phyloP scores from a whole-genome alignment of 2,888 invertebrate genomes.

The Cheilosia scutellata region DNA sequence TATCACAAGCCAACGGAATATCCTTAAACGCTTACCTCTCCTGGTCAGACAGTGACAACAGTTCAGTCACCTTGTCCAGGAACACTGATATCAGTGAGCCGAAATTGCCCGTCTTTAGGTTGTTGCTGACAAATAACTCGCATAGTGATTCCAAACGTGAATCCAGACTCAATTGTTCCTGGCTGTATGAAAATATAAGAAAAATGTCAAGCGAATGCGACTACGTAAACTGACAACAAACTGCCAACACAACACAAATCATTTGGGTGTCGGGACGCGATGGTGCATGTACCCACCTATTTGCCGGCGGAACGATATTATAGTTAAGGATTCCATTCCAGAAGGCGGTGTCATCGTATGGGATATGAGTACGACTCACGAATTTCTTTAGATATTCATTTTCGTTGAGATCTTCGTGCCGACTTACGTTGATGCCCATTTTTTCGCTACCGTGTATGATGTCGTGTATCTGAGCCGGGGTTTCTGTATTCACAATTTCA shows the following conservation, averaged over 20 bases:
- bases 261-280: conserved; percentile 3
- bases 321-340: conserved; percentile 98
- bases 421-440: conserved; percentile 94
- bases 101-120: conserved; percentile 94
- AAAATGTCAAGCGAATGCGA: conserved; percentile 35
- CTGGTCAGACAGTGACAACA: conserved; percentile 93
- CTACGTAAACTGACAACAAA: conserved; percentile 53
- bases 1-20: neutral
- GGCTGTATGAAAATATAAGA: conserved; percentile 85
- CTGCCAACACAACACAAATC: conserved; percentile 68
- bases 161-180: conserved; percentile 92
- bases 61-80: conserved; percentile 91
- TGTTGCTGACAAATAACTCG: conserved; percentile 92
- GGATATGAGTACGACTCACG: conserved; percentile 89
- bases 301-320: conserved; percentile 92
- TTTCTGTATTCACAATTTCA: conserved; percentile 51
- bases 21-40: conserved; percentile 88
- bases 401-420: conserved; percentile 90
- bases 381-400: conserved; percentile 93
- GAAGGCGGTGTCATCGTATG: conserved; percentile 94
- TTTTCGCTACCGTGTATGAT: conserved; percentile 37
- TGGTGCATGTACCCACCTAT: conserved; percentile 86
- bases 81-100: conserved; percentile 94
- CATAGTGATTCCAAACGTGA: conserved; percentile 90
- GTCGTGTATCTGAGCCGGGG: conserved; percentile 59